These are phyloP conservation scores for Corythoichthys intestinalis DNA, from an alignment of 2,113 vertebrate genomes.

Conservation along the genomic window DNA sequence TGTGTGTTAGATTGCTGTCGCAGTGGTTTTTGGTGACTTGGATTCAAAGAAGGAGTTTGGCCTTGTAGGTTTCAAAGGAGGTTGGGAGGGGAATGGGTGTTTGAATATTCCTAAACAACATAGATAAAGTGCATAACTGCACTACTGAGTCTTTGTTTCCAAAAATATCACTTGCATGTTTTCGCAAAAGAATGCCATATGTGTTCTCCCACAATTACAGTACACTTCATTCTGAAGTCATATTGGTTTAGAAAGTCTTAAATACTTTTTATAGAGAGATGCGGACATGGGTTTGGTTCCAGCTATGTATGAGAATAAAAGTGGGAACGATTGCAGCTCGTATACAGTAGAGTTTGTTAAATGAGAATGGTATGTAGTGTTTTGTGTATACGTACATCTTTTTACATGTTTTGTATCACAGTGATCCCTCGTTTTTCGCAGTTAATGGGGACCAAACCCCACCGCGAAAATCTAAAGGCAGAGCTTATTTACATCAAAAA, in stretches of 20 bases:
- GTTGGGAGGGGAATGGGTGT: conserved; percentile 46
- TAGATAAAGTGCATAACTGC: neutral
- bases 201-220: conserved; percentile 4
- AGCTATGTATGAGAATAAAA: neutral
- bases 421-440: too few species aligned
- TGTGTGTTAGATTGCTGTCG: conserved; percentile 45
- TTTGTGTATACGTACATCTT: neutral
- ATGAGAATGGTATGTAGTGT: neutral
- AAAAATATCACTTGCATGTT: conserved; percentile 24
- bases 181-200: conserved; percentile 1
- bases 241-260: conserved; percentile 13
- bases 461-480: too few species aligned
- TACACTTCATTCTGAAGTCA: conserved; percentile 3
- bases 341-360: neutral
- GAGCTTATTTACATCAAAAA: too few species aligned
- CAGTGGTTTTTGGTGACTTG: conserved; percentile 47
- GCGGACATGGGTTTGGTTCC: neutral
- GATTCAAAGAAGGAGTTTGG: conserved; percentile 49
- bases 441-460: too few species aligned
- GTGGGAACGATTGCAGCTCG: neutral
- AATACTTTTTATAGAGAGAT: neutral
- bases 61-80: conserved; percentile 23
- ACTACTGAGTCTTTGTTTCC: conserved; percentile 4
- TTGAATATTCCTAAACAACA: conserved; percentile 37
- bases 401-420: neutral